These are phyloP conservation scores for Menidia menidia DNA, from an alignment of 2,797 vertebrate genomes.

Conservation along the genomic window DNA sequence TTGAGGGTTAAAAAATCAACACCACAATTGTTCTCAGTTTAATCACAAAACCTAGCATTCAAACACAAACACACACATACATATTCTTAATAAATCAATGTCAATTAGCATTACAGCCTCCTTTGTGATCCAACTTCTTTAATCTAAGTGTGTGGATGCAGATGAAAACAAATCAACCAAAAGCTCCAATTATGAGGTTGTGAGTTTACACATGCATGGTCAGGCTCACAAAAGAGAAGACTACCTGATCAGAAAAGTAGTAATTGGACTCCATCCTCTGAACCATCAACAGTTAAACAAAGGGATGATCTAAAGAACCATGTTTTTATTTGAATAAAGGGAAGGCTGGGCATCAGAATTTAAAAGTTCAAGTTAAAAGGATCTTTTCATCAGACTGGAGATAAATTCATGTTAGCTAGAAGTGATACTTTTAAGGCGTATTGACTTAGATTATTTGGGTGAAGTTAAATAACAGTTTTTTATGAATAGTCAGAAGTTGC, in stretches of 20 bases:
- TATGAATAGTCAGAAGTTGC: no score
- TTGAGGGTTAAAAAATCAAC: neutral
- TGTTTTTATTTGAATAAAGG: constrained; percentile 32
- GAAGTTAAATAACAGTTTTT: no score
- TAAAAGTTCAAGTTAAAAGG: no score
- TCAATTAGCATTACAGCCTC: constrained; percentile 58
- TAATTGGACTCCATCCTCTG: constrained; percentile 43
- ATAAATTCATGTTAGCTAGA: constrained; percentile 12
- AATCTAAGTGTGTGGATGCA: constrained; percentile 32
- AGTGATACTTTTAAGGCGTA: constrained; percentile 2
- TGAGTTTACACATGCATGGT: constrained; percentile 55
- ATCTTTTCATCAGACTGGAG: neutral
- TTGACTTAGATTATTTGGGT: constrained; percentile 3
- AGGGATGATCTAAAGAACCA: constrained; percentile 36
- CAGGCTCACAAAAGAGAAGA: constrained; percentile 48
- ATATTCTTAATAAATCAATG: constrained; percentile 8
- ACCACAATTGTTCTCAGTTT: neutral
- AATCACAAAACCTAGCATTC: neutral
- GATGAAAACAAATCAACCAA: constrained; percentile 37
- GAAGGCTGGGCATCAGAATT: neutral
- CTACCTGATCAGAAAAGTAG: constrained; percentile 62
- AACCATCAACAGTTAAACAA: constrained; percentile 63
- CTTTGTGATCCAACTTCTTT: constrained; percentile 23
- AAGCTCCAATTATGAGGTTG: constrained; percentile 41
- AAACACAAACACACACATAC: neutral